Evolutionary conservation across 2,888 invertebrate species (phyloP), one percentile per base, ranked within the genome.

Genomic region (Cheilosia urbana): DNA sequence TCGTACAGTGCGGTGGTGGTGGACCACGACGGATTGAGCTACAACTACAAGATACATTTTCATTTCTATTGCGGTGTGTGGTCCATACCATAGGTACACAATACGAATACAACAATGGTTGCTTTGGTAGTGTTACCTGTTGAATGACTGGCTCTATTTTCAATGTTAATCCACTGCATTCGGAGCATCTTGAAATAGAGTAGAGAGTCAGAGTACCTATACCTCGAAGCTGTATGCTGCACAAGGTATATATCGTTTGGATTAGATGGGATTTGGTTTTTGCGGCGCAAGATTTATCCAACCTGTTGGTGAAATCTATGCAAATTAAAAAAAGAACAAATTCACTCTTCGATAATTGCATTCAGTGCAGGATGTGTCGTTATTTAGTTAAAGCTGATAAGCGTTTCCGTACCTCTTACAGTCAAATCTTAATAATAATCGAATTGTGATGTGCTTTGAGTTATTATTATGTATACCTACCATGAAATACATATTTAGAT

Each of bases 61-160:
- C 27, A 27, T 47, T 78, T 51, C 73, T 37, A 73, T 58, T 68
- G 53, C 30, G 79, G 63, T 73, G 47, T 79, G 47, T 77, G 51
- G 51, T 51, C 51, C 51, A 51, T 51, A 6, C 15, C 15, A 17
- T 3, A 78, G 11, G 13, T 37, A 13, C 13, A 37, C 37, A 37
- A 37, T 37, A 37, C 37, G 3, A 37, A 37, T 13, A 4, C 37
- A 55, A 62, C 24, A 60, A 73, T 66, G 40, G 42, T 63, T 30
- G 71, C n/a, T 60, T 30, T 30, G 77, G 21, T 66, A 37, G n/a
- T 72, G n/a, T 73, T 83, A 83, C 83, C 83, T 83, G 83, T 83
- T 83, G 83, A 83, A 58, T 73, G 45, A 53, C 40, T 72, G 49
- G 49, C 73, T 80, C 21, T 60, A 13, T 24, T 66, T 58, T 34